Percentiles rank a stretch among this genome's conserved stretches.
phyloP scores from a whole-genome alignment of 2,888 invertebrate species.

The Spodoptera littoralis region DNA sequence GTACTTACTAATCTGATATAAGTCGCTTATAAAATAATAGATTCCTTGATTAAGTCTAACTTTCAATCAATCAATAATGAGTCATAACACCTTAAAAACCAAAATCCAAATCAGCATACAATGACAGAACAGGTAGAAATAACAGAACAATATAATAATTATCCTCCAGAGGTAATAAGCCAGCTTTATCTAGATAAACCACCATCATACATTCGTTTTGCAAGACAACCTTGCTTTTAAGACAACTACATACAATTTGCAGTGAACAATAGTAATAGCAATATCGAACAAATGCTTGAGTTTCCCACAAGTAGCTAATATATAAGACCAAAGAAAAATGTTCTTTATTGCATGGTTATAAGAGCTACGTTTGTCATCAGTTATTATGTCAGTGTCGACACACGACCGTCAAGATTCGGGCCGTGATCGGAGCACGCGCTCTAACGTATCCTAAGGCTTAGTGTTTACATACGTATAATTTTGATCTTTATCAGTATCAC shows the following conservation, averaged over 20 bases:
- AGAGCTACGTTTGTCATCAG: constrained; percentile 26
- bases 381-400: constrained; percentile 61
- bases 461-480: constrained; percentile 29
- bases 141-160: constrained; percentile 46
- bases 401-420: constrained; percentile 60
- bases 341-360: constrained; percentile 44
- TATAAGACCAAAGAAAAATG: constrained; percentile 47
- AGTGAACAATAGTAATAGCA: constrained; percentile 71
- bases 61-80: too few species aligned
- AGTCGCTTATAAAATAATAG: too few species aligned
- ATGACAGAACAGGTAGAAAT: constrained; percentile 47
- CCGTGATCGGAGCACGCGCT: constrained; percentile 63
- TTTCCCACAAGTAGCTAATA: constrained; percentile 74
- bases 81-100: constrained; percentile 10
- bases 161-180: constrained; percentile 47
- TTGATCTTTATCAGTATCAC: constrained; percentile 41
- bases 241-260: constrained; percentile 57
- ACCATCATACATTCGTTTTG: constrained; percentile 57
- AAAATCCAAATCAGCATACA: constrained; percentile 46
- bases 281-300: constrained; percentile 69
- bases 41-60: too few species aligned
- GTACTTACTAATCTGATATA: too few species aligned
- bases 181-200: constrained; percentile 53
- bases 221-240: constrained; percentile 68
- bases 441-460: constrained; percentile 51